Evolutionary conservation across 2,888 invertebrate species (phyloP), one percentile per base, ranked within the genome.

Genomic region (Gari tellinella): DNA sequence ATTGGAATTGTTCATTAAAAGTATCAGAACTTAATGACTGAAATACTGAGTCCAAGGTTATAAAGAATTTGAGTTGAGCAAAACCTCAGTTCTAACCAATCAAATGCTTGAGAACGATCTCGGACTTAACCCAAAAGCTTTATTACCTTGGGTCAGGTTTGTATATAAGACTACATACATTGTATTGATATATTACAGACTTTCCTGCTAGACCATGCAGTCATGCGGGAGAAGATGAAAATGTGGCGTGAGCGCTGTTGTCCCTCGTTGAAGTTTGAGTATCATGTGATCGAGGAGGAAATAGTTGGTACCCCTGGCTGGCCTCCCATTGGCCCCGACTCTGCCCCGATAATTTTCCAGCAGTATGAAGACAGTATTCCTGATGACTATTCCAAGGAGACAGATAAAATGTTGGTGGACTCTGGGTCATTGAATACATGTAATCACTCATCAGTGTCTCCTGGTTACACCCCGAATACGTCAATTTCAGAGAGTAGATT

Each of bases 211-310:
- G 88, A 89, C 66, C 88, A 84, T 61, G 72, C 72, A 5, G 60
- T 73, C 5, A 53, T 87, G 8, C 66, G 81, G 40, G 70, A 74
- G 21, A 83, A 72, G 43, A 83, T 81, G 65, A 56, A 74, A n/a
- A 31, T 48, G 15, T 51, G 62, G 14, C 40, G 62, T n/a, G 78
- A 78, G 26, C 52, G 56, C 3, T 78, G 78, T 40, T 70, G 74
- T 41, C 84, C 82, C 14, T 43, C 72, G 0, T 57, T 78, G 14
- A 77, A 82, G 38, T 84, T 73, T 55, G 72, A 87, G 51, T 90
- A 89, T 57, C 73, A 69, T 15, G 63, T 73, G 8, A 88, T 90
- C 37, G 88, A 88, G 63, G 82, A 86, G n/a, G 88, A 90, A 68
- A 82, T 90, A 2, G 76, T 79, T 0, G 77, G 81, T 0, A 75